Percentiles rank a stretch among this genome's conserved stretches.
Conservation (phyloP, 2,888 invertebrate species). For the Eupithecia inturbata region DNA sequence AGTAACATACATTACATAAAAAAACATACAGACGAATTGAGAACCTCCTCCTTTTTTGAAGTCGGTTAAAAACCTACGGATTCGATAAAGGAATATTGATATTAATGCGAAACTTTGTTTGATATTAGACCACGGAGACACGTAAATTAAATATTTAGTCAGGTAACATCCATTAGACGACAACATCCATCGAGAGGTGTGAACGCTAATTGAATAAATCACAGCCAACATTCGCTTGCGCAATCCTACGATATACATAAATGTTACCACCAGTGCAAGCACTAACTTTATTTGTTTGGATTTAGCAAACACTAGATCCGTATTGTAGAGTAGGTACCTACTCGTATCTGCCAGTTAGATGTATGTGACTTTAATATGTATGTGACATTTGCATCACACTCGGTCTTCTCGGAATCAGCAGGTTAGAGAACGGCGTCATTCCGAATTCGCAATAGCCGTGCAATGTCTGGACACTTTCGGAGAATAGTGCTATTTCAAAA, state of each 20-base stretch:
- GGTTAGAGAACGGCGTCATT: not conserved
- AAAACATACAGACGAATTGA: too few species aligned
- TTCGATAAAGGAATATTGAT: not conserved
- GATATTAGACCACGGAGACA: not conserved
- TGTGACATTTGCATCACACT: conserved; percentile 8
- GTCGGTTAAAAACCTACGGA: conserved; percentile 39
- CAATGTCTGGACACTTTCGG: not conserved
- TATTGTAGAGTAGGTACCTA: conserved; percentile 1
- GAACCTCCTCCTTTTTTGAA: too few species aligned
- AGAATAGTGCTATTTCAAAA: not conserved
- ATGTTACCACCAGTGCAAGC: conserved; percentile 22
- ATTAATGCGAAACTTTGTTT: not conserved
- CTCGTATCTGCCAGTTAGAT: not conserved
- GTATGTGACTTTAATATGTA: not conserved
- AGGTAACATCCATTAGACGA: not conserved
- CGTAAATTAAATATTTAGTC: not conserved
- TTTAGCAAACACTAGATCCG: conserved; percentile 23
- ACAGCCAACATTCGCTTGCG: conserved; percentile 24
- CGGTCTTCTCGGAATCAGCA: conserved; percentile 8
- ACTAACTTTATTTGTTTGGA: conserved; percentile 27
- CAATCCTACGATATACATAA: conserved; percentile 33
- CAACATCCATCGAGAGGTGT: conserved; percentile 25
- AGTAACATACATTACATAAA: too few species aligned
- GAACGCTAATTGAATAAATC: conserved; percentile 32
- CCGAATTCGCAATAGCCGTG: not conserved